Percentiles rank a stretch among this genome's conserved stretches.
phyloP scores from a whole-genome alignment of 2,888 invertebrate species.

The Zhuqinia jingwanae region DNA sequence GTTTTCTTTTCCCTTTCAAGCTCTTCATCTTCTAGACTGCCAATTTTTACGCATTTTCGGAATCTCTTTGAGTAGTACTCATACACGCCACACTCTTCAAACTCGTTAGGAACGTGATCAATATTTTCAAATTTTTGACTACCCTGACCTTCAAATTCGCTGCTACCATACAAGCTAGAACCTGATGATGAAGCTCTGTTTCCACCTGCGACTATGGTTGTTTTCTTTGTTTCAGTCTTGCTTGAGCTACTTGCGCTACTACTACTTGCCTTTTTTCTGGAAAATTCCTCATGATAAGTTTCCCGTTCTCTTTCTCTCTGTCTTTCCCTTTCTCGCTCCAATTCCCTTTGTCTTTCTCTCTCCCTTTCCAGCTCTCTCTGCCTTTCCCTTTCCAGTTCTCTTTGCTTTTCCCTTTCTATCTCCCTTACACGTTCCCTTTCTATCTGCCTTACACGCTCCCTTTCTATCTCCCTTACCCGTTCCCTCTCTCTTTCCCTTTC shows the following conservation, averaged over 20 bases:
- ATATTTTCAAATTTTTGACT: constrained; percentile 49
- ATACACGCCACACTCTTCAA: constrained; percentile 61
- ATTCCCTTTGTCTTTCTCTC: too few relatives aligned
- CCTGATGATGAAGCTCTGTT: neutral
- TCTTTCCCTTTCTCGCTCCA: too few relatives aligned
- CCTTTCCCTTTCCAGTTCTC: too few relatives aligned
- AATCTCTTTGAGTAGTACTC: constrained; percentile 62
- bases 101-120: constrained; percentile 34
- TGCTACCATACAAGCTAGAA: neutral
- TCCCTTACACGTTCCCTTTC: neutral
- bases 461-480: too few relatives aligned
- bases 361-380: too few relatives aligned
- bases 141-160: constrained; percentile 46
- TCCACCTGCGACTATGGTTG: neutral
- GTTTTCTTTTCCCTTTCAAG: constrained; percentile 53
- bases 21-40: constrained; percentile 54
- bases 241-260: constrained; percentile 42
- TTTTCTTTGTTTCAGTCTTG: constrained; percentile 40
- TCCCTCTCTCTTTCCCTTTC: too few relatives aligned
- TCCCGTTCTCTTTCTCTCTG: too few relatives aligned
- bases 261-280: too few relatives aligned
- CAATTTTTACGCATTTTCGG: constrained; percentile 54
- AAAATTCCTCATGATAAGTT: constrained; percentile 21
- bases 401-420: neutral
- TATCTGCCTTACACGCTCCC: too few relatives aligned